Conservation (phyloP, 35 echinoderm and acorn worm genomes). For the Apostichopus californicus region DNA sequence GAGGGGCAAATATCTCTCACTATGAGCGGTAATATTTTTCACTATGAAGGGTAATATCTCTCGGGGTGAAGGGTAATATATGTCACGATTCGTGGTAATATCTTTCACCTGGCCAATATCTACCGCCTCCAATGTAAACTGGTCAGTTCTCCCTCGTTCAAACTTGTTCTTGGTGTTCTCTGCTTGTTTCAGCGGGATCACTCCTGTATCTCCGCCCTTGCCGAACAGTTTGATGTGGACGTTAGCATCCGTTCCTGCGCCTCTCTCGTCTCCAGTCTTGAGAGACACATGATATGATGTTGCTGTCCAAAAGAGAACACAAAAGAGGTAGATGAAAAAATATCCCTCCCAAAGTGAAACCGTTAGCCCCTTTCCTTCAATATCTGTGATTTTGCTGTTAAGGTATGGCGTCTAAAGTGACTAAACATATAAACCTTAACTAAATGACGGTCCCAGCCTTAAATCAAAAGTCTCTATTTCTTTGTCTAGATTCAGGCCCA, state of each 20-base stretch:
- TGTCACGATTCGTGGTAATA: no score
- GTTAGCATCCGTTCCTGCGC: conserved; percentile 94
- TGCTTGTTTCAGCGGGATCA: conserved; percentile 88
- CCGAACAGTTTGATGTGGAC: conserved; percentile 97
- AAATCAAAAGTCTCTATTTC: no score
- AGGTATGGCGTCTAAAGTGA: no score
- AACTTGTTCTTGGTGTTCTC: conserved; percentile 99
- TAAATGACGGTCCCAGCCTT: no score
- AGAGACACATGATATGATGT: conserved; percentile 96
- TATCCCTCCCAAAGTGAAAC: neutral
- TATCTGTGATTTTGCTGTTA: no score
- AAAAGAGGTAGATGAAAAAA: neutral
- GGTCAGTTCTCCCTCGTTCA: conserved; percentile 88
- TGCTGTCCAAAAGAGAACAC: conserved; percentile 49
- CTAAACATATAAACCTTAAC: no score
- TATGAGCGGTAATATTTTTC: no score
- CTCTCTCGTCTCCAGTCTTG: conserved; percentile 95
- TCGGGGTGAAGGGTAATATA: no score
- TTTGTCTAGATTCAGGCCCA: no score
- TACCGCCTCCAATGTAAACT: conserved; percentile 92
- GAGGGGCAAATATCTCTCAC: no score
- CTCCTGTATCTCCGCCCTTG: conserved; percentile 87
- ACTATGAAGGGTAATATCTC: no score
- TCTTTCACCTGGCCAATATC: conserved; percentile 83
- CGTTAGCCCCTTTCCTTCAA: no score